These are phyloP conservation scores for Chunga burmeisteri DNA, from an alignment of 2,113 vertebrate genomes.

Conservation along the genomic window DNA sequence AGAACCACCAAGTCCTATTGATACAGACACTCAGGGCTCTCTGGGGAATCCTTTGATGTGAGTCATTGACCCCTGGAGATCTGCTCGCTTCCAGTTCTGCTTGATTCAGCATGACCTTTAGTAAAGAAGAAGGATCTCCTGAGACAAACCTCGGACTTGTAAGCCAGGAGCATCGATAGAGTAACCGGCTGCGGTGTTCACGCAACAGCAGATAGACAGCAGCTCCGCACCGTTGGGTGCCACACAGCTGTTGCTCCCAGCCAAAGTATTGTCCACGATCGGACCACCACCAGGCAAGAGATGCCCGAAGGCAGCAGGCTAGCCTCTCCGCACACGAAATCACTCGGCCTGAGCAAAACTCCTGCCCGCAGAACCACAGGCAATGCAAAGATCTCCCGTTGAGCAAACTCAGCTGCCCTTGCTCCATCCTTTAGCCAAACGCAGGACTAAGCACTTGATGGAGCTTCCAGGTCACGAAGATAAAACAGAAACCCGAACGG, in stretches of 20 bases:
- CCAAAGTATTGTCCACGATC: accelerated
- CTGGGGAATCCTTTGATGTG: neutral
- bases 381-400: accelerated
- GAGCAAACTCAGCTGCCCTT: neutral
- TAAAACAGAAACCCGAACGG: neutral
- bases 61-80: neutral
- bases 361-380: neutral
- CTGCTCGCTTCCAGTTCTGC: neutral
- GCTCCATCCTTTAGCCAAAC: neutral
- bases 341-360: neutral
- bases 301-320: neutral
- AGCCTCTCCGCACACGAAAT: neutral
- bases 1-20: neutral
- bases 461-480: neutral
- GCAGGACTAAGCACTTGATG: neutral
- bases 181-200: too few relatives aligned
- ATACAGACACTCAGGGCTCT: neutral
- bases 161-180: neutral
- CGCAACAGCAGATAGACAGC: neutral
- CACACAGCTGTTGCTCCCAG: neutral
- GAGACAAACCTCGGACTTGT: neutral
- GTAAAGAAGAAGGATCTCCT: neutral
- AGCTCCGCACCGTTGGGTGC: neutral
- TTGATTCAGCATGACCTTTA: neutral
- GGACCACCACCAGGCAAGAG: accelerated